These are phyloP conservation scores for Caenorhabditis latens DNA, from an alignment of 1,140 invertebrate species.

Conservation along the genomic window DNA sequence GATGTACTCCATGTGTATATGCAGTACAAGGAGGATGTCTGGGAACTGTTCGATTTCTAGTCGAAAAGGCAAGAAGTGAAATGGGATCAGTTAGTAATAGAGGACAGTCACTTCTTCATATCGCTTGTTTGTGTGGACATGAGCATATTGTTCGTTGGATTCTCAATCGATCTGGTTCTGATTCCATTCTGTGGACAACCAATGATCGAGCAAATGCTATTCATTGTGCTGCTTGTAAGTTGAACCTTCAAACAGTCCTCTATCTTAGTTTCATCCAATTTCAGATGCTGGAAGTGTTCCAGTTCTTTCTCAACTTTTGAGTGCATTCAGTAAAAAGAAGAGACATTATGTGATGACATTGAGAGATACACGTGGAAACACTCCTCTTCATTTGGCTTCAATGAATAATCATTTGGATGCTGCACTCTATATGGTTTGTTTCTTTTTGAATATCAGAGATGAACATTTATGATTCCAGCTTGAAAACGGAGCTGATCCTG, in stretches of 20 bases:
- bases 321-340: conserved; percentile 61
- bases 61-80: conserved; percentile 62
- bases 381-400: conserved; percentile 67
- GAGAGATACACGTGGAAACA: conserved; percentile 67
- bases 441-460: background rate
- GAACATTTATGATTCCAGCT: conserved; percentile 47
- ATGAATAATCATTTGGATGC: conserved; percentile 65
- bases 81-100: conserved; percentile 59
- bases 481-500: conserved; percentile 62
- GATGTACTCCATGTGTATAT: conserved; percentile 67
- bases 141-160: conserved; percentile 65
- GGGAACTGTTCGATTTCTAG: conserved; percentile 58
- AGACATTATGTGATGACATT: conserved; percentile 59
- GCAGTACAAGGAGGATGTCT: conserved; percentile 67
- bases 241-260: background rate
- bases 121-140: conserved; percentile 65
- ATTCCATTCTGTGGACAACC: conserved; percentile 61
- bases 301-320: conserved; percentile 59
- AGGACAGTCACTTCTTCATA: conserved; percentile 66
- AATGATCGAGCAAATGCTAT: conserved; percentile 64
- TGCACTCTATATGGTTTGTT: conserved; percentile 62
- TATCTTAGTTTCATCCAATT: background rate
- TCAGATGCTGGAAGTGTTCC: conserved; percentile 62
- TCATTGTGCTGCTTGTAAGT: conserved; percentile 68
- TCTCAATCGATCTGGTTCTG: conserved; percentile 57